These are phyloP conservation scores for Xenopus petersii DNA, from an alignment of 2,797 vertebrate genomes.

Conservation along the genomic window DNA sequence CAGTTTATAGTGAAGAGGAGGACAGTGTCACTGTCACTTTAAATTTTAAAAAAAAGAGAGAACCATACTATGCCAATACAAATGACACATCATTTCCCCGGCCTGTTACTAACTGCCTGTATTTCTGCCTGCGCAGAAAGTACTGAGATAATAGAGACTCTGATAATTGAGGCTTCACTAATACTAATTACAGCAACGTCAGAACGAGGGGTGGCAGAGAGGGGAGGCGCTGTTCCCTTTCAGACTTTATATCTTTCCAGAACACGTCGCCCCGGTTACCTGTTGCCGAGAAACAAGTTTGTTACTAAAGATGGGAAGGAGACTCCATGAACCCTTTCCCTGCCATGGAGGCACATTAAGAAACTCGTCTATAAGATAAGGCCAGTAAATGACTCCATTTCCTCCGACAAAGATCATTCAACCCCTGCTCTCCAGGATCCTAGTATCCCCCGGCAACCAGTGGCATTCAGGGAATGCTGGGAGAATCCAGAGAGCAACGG, in stretches of 20 bases:
- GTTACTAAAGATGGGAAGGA: conserved; percentile 27
- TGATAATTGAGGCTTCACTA: conserved; percentile 1
- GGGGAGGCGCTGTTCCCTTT: background rate
- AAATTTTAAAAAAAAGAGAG: too few relatives aligned
- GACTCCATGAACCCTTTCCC: conserved; percentile 30
- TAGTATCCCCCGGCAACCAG: too few relatives aligned
- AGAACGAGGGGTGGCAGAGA: conserved; percentile 13
- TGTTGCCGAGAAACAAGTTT: conserved; percentile 43
- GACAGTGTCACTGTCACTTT: too few relatives aligned
- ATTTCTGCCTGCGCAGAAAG: background rate
- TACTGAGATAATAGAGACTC: background rate
- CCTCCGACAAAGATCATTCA: background rate
- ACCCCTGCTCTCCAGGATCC: too few relatives aligned
- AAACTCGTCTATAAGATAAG: background rate
- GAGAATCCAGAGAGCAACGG: too few relatives aligned
- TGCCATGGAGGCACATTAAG: background rate
- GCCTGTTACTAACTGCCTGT: too few relatives aligned
- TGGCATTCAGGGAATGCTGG: too few relatives aligned
- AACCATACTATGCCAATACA: too few relatives aligned
- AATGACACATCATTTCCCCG: too few relatives aligned
- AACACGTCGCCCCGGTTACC: conserved; percentile 45
- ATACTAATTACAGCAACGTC: background rate
- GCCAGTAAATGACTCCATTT: background rate
- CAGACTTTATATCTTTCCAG: conserved; percentile 27
- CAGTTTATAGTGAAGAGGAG: too few relatives aligned